Percentiles rank a stretch among this genome's conserved stretches.
These are phyloP conservation scores for Rachycentron canadum DNA, from an alignment of 2,797 vertebrate species.

Conservation along the genomic window DNA sequence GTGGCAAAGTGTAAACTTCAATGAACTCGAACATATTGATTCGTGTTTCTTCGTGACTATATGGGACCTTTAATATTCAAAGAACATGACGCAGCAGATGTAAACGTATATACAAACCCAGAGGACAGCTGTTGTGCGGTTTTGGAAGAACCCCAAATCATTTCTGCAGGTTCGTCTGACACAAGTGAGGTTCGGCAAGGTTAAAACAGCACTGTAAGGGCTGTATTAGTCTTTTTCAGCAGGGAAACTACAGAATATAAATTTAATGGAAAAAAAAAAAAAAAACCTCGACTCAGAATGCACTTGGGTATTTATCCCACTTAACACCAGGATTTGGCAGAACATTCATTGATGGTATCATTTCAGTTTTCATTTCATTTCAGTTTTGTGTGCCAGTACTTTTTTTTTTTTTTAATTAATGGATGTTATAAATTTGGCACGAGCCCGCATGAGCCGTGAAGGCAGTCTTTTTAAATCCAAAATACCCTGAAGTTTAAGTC, in stretches of 20 bases:
- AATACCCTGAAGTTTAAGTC: conserved; percentile 13
- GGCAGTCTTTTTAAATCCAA: conserved; percentile 23
- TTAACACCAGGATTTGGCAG: conserved; percentile 29
- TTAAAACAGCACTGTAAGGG: background rate
- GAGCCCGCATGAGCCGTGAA: conserved; percentile 2
- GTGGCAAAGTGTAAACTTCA: background rate
- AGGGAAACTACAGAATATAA: background rate
- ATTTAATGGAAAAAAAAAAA: background rate
- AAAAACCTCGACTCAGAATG: background rate
- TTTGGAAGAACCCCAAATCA: background rate
- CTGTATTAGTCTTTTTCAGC: background rate
- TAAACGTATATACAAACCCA: background rate
- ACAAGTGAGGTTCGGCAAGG: background rate
- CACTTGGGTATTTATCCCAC: conserved; percentile 1
- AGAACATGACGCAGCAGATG: background rate
- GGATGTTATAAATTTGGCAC: conserved; percentile 8
- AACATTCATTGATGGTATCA: conserved; percentile 8
- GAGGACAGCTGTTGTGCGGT: background rate
- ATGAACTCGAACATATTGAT: background rate
- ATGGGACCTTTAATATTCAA: background rate
- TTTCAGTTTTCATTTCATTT: conserved; percentile 20
- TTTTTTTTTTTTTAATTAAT: conserved; percentile 7
- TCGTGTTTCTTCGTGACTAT: background rate
- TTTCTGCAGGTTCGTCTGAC: background rate
- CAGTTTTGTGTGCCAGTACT: background rate